A percentile compares a stretch with the other conserved stretches of the same genome.
Evolutionary conservation across 2,888 invertebrate species (phyloP).

Genomic region (Drosophila fulvimacula): DNA sequence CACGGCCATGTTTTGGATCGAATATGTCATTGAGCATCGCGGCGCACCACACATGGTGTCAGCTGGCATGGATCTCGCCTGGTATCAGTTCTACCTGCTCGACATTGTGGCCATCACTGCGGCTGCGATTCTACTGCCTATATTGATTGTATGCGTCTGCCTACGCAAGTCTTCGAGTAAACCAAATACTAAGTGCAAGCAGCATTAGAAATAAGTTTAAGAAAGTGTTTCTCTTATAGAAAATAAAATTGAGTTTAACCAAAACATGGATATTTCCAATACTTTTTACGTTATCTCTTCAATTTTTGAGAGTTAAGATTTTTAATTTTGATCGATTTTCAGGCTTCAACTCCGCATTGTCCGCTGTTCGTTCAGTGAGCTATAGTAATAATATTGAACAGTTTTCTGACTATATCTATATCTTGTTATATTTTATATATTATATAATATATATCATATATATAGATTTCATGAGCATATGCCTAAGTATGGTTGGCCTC

Average conservation of each 20-base stretch:
- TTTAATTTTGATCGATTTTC: no score
- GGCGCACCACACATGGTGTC: slow-evolving; percentile 82
- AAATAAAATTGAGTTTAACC: no score
- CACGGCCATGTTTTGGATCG: slow-evolving; percentile 83
- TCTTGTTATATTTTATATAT: neutral
- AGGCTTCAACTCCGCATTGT: no score
- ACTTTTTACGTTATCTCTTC: no score
- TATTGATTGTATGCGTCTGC: neutral
- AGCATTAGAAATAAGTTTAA: neutral
- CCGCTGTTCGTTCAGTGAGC: no score
- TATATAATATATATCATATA: neutral
- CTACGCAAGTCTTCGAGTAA: neutral
- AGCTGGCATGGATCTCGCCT: slow-evolving; percentile 72
- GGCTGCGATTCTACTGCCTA: slow-evolving; percentile 13
- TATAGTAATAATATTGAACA: no score
- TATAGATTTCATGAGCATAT: neutral
- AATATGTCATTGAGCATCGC: slow-evolving; percentile 82
- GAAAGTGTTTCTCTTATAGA: neutral
- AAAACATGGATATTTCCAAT: no score
- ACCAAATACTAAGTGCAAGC: neutral
- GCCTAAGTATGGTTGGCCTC: neutral
- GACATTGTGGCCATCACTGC: slow-evolving; percentile 58
- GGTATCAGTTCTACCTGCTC: slow-evolving; percentile 81
- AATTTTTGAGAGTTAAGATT: no score
- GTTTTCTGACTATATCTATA: no score